A percentile compares a stretch with the other conserved stretches of the same genome.
Conservation (phyloP, 2,797 vertebrate genomes). For the Manis javanica region DNA sequence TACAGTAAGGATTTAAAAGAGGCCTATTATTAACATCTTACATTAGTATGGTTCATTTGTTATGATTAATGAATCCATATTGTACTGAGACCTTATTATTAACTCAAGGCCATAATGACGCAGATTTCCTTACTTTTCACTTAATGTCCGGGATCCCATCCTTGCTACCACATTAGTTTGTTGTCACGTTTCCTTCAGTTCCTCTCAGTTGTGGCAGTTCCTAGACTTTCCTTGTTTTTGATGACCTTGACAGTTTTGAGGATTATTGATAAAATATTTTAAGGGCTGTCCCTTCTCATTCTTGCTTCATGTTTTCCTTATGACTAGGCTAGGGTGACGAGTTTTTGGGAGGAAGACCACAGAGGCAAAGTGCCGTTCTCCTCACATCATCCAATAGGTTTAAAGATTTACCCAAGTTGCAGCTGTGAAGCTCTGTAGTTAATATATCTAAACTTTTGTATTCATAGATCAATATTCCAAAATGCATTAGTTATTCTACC, state of each 20-base stretch:
- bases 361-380: background rate
- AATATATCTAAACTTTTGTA: background rate
- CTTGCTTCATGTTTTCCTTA: background rate
- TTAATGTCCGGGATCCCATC: background rate
- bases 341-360: background rate
- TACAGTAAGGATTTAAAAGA: background rate
- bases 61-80: background rate
- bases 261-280: background rate
- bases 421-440: background rate
- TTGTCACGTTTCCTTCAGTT: background rate
- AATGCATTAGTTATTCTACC: background rate
- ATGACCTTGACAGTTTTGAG: background rate
- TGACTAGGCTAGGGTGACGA: background rate
- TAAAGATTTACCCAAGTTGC: background rate
- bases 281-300: background rate
- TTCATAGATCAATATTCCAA: background rate
- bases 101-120: background rate
- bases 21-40: background rate
- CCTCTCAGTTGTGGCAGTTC: background rate
- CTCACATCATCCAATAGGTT: background rate
- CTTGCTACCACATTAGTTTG: background rate
- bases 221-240: background rate
- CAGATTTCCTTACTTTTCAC: background rate
- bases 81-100: background rate
- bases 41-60: background rate